These are phyloP conservation scores for Oostethus manadensis DNA, from an alignment of 2,113 vertebrate species.

Conservation along the genomic window DNA sequence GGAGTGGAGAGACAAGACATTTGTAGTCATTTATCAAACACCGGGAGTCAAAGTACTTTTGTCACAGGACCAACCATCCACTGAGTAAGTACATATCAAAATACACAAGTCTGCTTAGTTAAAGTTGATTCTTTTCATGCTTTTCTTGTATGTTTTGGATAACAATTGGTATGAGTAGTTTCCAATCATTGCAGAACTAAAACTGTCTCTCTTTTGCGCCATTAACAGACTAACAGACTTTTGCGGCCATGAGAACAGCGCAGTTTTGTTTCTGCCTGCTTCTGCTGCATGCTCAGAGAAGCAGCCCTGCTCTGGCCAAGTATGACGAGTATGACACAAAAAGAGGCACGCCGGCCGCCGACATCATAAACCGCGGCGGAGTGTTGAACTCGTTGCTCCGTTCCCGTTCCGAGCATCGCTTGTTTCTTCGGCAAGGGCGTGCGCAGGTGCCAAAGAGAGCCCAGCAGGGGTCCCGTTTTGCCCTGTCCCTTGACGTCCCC, in stretches of 20 bases:
- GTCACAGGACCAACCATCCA: conserved; percentile 19
- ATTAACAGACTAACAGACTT: conserved; percentile 3
- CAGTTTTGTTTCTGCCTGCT: conserved; percentile 35
- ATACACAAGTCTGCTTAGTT: background rate
- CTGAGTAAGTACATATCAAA: conserved; percentile 39
- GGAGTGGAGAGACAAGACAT: conserved; percentile 10
- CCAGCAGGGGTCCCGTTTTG: conserved; percentile 66
- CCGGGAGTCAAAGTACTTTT: conserved; percentile 35
- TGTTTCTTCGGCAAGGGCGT: conserved; percentile 23
- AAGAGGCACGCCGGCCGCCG: conserved; percentile 43
- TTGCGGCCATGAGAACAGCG: conserved; percentile 53
- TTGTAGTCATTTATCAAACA: conserved; percentile 3
- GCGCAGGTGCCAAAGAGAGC: conserved; percentile 62
- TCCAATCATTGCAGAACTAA: background rate
- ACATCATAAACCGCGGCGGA: conserved; percentile 38
- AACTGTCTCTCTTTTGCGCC: background rate
- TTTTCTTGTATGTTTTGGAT: too few species aligned
- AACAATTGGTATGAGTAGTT: too few species aligned
- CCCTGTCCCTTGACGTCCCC: conserved; percentile 78
- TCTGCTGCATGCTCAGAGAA: conserved; percentile 40
- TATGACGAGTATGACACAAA: conserved; percentile 42
- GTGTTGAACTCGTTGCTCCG: conserved; percentile 41
- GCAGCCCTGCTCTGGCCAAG: conserved; percentile 13
- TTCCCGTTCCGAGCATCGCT: conserved; percentile 36
- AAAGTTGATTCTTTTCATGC: background rate